Conservation (phyloP, 2,797 vertebrate species). For the Loriculus beryllinus region DNA sequence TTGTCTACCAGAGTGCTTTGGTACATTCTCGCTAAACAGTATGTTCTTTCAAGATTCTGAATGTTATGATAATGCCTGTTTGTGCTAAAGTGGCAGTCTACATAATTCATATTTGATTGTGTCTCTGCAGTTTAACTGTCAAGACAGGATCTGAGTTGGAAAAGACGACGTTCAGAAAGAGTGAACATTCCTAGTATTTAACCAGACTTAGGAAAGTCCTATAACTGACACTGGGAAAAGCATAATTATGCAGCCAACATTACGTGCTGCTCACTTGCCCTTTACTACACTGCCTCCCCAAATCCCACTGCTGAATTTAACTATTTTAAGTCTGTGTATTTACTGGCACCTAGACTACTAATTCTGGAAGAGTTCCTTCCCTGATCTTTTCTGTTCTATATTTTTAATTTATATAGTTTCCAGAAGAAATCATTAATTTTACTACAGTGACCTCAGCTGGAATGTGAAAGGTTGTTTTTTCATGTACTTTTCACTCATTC, state of each 20-base stretch:
- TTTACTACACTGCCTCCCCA: background rate
- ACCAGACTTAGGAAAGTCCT: background rate
- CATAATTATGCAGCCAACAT: background rate
- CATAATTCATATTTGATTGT: background rate
- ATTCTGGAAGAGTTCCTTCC: background rate
- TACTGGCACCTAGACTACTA: background rate
- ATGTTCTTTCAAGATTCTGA: background rate
- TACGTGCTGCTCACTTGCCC: background rate
- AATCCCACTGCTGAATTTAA: slow-evolving; percentile 12
- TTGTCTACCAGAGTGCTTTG: background rate
- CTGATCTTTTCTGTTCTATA: background rate
- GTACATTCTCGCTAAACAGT: background rate
- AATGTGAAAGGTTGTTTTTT: background rate
- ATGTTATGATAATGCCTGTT: background rate
- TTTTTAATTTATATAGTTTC: background rate
- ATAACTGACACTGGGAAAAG: background rate
- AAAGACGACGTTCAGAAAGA: background rate
- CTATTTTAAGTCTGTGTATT: background rate
- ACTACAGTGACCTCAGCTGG: background rate
- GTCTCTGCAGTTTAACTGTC: background rate
- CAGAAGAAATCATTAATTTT: background rate
- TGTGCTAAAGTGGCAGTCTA: background rate
- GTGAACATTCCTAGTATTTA: background rate
- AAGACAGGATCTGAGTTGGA: background rate
- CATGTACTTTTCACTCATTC: background rate